A percentile compares a stretch with the other conserved stretches of the same genome.
Conservation (phyloP, 1,140 invertebrate species). For the Drosophila setifemur region DNA sequence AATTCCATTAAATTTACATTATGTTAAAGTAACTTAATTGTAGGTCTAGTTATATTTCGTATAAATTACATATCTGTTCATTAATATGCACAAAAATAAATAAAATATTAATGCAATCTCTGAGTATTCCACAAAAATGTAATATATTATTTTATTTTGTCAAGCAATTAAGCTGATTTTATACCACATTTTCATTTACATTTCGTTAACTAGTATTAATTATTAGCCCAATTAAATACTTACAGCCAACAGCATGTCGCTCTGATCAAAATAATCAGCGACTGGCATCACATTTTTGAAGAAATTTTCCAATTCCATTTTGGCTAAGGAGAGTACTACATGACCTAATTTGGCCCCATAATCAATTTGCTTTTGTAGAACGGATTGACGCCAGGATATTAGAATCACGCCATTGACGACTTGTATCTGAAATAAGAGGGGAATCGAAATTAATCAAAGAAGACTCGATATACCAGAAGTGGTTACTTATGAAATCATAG, state of each 20-base stretch:
- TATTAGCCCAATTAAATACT: too few species aligned
- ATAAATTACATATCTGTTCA: too few species aligned
- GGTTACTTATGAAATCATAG: constrained; percentile 11
- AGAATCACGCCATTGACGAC: constrained; percentile 92
- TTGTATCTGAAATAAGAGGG: constrained; percentile 87
- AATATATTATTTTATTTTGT: too few species aligned
- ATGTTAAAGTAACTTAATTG: too few species aligned
- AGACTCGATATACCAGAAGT: neutral
- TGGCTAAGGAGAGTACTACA: constrained; percentile 91
- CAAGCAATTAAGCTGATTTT: too few species aligned
- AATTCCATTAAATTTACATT: too few species aligned
- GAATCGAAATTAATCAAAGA: neutral
- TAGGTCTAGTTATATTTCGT: too few species aligned
- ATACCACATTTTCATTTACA: too few species aligned
- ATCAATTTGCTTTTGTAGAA: constrained; percentile 93
- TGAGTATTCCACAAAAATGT: too few species aligned
- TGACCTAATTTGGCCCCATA: constrained; percentile 94
- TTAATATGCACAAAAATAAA: too few species aligned
- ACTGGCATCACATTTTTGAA: constrained; percentile 94
- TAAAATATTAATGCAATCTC: too few species aligned
- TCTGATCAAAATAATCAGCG: constrained; percentile 94
- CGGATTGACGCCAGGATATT: constrained; percentile 92
- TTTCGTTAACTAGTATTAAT: too few species aligned
- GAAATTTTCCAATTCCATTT: constrained; percentile 94
- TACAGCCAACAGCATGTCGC: constrained; percentile 91